Evolutionary conservation across 2,888 invertebrate species (phyloP).

Genomic region (Nomada ruficornis): DNA sequence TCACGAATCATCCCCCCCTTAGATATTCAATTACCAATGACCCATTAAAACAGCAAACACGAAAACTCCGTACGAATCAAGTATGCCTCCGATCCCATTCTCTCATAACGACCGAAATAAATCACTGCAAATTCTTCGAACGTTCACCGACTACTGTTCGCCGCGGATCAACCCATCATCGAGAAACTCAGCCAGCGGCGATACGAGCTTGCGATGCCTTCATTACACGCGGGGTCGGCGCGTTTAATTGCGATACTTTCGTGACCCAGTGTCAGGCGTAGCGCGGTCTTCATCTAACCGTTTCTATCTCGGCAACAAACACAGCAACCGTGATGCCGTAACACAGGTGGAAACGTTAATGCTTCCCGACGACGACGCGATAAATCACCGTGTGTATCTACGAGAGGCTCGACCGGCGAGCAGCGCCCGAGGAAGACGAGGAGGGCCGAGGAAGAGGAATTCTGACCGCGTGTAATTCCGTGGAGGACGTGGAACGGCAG

Average conservation of each 20-base stretch:
- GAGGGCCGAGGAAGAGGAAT: conserved; percentile 39
- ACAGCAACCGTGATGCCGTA: conserved; percentile 45
- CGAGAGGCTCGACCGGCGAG: conserved; percentile 37
- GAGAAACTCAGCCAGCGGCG: not conserved
- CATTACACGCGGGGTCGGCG: conserved; percentile 12
- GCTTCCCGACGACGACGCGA: conserved; percentile 66
- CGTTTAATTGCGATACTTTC: conserved; percentile 18
- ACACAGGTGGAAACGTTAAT: conserved; percentile 70
- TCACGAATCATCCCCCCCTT: too few species aligned
- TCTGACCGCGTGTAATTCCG: conserved; percentile 40
- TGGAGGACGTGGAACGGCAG: conserved; percentile 19
- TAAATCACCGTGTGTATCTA: conserved; percentile 66
- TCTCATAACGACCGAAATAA: too few species aligned
- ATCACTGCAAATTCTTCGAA: too few species aligned
- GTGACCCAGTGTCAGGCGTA: conserved; percentile 39
- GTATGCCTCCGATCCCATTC: too few species aligned
- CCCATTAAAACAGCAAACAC: too few species aligned
- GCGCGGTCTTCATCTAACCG: conserved; percentile 28
- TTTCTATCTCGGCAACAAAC: conserved; percentile 33
- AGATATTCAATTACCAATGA: too few species aligned
- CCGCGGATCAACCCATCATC: not conserved
- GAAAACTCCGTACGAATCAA: too few species aligned
- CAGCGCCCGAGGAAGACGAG: conserved; percentile 44
- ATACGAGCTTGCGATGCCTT: not conserved
- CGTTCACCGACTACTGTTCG: too few species aligned